These are phyloP conservation scores for Cheirogaleus medius DNA, from an alignment of 2,113 vertebrate genomes.

Conservation along the genomic window DNA sequence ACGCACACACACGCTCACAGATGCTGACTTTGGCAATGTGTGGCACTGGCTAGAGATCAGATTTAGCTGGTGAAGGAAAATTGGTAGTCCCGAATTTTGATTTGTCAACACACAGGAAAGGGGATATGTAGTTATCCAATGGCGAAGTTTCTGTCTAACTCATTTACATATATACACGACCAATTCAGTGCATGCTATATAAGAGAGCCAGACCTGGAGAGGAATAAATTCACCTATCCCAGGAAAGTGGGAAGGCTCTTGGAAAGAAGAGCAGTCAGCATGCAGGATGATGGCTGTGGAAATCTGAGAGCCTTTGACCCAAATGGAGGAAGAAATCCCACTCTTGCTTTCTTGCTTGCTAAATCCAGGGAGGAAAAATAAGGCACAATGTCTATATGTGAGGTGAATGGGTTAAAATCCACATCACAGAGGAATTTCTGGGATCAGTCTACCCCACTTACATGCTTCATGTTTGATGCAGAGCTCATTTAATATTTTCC, in stretches of 20 bases:
- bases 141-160: not conserved
- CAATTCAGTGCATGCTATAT: not conserved
- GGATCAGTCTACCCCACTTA: not conserved
- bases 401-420: not conserved
- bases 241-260: not conserved
- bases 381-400: not conserved
- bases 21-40: not conserved
- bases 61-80: not conserved
- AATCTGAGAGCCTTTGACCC: not conserved
- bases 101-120: not conserved
- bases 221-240: not conserved
- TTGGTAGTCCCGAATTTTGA: not conserved
- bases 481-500: not conserved
- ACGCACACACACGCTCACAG: not conserved
- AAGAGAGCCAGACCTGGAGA: not conserved
- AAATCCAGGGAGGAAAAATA: not conserved
- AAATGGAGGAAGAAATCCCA: not conserved
- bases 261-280: not conserved
- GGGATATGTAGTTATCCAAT: not conserved
- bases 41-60: not conserved
- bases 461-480: not conserved
- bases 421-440: not conserved
- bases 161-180: not conserved
- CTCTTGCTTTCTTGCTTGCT: not conserved
- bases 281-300: accelerated